These are phyloP conservation scores for Lepilemur septentrionalis DNA, from an alignment of 2,797 vertebrate species.

Conservation along the genomic window DNA sequence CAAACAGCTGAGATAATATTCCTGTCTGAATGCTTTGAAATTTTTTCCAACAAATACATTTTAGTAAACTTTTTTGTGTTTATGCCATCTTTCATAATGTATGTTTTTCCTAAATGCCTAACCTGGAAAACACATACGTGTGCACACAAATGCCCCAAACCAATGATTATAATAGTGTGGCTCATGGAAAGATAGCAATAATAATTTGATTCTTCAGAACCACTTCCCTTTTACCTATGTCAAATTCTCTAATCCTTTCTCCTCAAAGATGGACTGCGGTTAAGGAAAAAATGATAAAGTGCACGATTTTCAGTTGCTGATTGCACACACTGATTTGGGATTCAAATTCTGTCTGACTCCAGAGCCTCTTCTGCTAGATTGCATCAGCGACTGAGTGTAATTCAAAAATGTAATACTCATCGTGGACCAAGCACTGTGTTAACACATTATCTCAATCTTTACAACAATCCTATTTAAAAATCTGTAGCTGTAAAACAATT, in stretches of 20 bases:
- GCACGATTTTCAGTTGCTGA: neutral
- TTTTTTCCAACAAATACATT: neutral
- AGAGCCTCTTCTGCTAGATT: neutral
- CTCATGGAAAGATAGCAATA: neutral
- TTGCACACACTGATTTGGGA: neutral
- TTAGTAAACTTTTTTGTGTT: neutral
- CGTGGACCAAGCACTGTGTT: neutral
- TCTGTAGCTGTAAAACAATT: neutral
- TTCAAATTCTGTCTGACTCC: neutral
- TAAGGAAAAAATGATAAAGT: neutral
- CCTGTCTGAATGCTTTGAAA: neutral
- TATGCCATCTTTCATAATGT: neutral
- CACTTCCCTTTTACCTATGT: neutral
- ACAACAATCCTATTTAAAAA: neutral
- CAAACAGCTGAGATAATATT: constrained; percentile 53
- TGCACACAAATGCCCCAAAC: neutral
- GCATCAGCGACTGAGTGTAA: neutral
- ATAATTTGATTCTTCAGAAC: neutral
- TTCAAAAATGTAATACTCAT: neutral
- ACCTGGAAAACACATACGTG: neutral
- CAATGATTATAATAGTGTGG: neutral
- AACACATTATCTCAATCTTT: neutral
- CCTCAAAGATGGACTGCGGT: neutral
- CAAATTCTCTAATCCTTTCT: neutral
- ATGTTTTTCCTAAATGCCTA: neutral